Percentiles rank a stretch among this genome's conserved stretches.
phyloP scores from a whole-genome alignment of 1,140 invertebrate species.

The Amyelois transitella region DNA sequence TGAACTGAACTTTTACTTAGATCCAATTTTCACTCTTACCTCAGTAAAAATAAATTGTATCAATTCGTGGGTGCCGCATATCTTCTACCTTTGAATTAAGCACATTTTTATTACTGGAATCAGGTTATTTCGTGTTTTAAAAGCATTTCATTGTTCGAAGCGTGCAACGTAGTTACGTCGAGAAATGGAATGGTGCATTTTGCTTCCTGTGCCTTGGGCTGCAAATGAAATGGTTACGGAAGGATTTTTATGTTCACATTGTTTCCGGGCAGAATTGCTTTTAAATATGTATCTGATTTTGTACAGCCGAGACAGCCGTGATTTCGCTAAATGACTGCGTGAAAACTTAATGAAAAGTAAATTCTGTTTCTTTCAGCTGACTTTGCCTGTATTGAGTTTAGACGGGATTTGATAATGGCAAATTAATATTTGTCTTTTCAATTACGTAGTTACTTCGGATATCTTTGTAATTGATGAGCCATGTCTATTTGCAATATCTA shows the following conservation, averaged over 20 bases:
- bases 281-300: not conserved
- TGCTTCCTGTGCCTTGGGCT: conserved; percentile 53
- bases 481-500: too few species aligned
- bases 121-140: conserved; percentile 55
- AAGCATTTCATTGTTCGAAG: conserved; percentile 65
- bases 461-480: too few species aligned
- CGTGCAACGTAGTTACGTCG: conserved; percentile 51
- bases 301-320: not conserved
- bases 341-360: not conserved
- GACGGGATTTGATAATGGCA: too few species aligned
- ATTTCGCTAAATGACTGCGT: not conserved
- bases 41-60: too few species aligned
- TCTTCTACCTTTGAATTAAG: conserved; percentile 24
- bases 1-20: too few species aligned
- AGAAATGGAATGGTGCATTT: conserved; percentile 61
- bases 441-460: too few species aligned
- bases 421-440: not conserved
- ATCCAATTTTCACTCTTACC: too few species aligned
- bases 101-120: conserved; percentile 44
- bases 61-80: not conserved
- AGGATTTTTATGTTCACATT: conserved; percentile 46
- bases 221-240: conserved; percentile 52
- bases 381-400: not conserved
- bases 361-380: not conserved
- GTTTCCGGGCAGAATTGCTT: conserved; percentile 18